These are phyloP conservation scores for Lichenostomus cassidix DNA, from an alignment of 2,113 vertebrate genomes.

Conservation along the genomic window DNA sequence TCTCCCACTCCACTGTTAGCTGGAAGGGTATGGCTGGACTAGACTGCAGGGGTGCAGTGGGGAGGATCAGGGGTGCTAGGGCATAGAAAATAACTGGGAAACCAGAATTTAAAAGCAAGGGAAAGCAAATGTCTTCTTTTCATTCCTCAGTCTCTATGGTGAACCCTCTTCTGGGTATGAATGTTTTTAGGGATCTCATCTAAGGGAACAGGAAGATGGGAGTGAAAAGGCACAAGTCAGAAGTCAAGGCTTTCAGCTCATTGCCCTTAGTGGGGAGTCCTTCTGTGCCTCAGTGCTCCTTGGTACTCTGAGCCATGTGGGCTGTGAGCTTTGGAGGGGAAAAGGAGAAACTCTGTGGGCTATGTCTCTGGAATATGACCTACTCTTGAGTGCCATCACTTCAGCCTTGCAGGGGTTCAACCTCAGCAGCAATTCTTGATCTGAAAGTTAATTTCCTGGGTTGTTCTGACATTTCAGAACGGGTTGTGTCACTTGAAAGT, in stretches of 20 bases:
- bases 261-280: neutral
- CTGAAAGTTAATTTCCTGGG: neutral
- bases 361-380: neutral
- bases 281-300: neutral
- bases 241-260: neutral
- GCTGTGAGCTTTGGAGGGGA: neutral
- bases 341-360: neutral
- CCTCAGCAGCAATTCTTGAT: neutral
- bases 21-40: neutral
- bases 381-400: rapidly evolving
- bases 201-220: neutral
- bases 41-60: neutral
- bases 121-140: neutral
- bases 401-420: neutral
- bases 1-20: neutral
- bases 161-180: neutral
- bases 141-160: neutral
- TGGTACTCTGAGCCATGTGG: neutral
- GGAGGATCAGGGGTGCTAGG: neutral
- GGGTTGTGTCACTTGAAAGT: neutral
- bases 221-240: neutral
- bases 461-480: neutral
- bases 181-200: neutral
- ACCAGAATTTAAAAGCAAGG: neutral
- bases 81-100: neutral